Conservation (phyloP, 2,797 vertebrate genomes). For the Allobates femoralis region DNA sequence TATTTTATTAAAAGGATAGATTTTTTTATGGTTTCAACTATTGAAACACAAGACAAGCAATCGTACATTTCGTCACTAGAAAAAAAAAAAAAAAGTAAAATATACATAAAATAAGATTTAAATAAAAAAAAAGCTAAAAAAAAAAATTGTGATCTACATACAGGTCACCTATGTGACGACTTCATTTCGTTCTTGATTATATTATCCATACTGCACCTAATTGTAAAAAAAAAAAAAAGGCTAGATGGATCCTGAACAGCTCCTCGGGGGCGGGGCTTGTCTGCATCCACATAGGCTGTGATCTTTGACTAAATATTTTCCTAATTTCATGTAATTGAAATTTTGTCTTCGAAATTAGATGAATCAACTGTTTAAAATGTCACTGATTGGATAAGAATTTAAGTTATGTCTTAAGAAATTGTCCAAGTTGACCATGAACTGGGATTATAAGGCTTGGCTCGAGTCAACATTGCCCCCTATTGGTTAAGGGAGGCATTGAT, state of each 20-base stretch:
- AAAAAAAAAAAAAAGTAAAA: conserved; percentile 38
- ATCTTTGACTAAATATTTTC: background rate
- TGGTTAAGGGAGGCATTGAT: background rate
- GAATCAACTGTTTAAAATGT: background rate
- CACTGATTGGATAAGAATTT: background rate
- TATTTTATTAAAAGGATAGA: conserved; percentile 55
- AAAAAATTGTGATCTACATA: conserved; percentile 12
- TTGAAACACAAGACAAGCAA: background rate
- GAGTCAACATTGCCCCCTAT: background rate
- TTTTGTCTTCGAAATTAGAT: background rate
- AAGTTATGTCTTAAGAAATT: background rate
- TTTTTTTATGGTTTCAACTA: conserved; percentile 9
- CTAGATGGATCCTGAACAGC: too few relatives aligned
- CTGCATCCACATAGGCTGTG: background rate
- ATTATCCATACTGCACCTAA: conserved; percentile 19
- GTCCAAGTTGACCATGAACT: background rate
- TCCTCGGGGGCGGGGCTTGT: background rate
- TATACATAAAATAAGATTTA: conserved; percentile 21
- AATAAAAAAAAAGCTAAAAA: conserved; percentile 37
- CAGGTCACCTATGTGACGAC: background rate
- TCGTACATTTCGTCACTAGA: conserved; percentile 21
- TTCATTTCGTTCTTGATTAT: background rate
- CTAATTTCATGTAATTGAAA: background rate
- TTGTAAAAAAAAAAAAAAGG: background rate
- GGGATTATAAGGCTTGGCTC: background rate